phyloP scores from a whole-genome alignment of 2,888 invertebrate species.

The Polyommatus iphigenia region DNA sequence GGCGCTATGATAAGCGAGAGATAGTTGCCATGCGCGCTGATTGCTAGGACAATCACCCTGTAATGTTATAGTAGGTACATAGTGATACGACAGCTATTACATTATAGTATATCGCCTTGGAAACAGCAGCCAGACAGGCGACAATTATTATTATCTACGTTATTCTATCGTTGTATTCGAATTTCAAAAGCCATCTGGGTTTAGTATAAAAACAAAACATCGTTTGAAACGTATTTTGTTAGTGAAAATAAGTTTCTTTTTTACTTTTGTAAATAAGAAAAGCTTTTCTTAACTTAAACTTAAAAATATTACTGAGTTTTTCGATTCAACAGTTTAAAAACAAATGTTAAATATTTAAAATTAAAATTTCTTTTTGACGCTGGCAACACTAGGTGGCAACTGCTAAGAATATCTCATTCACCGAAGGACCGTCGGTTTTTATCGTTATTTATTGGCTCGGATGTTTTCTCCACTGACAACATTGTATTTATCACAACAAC shows the following conservation, averaged over 20 bases:
- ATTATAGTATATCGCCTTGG: constrained; percentile 13
- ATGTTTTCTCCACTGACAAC: constrained; percentile 29
- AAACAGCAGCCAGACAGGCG: constrained; percentile 28
- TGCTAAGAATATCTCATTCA: constrained; percentile 18
- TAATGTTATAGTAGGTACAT: not conserved
- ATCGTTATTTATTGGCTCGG: constrained; percentile 13
- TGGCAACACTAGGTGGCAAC: not conserved
- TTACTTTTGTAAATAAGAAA: not conserved
- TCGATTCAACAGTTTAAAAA: too few relatives aligned
- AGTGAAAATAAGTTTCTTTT: not conserved
- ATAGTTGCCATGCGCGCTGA: constrained; percentile 26
- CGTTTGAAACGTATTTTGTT: not conserved
- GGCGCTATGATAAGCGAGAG: not conserved
- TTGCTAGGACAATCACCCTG: constrained; percentile 31
- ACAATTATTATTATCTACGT: constrained; percentile 1
- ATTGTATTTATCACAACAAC: constrained; percentile 37
- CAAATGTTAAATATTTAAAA: not conserved
- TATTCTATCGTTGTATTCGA: not conserved
- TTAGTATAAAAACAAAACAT: not conserved
- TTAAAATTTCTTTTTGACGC: not conserved
- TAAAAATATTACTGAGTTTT: too few relatives aligned
- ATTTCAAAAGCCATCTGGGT: not conserved
- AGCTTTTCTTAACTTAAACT: not conserved
- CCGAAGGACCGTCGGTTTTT: constrained; percentile 9
- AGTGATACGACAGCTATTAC: not conserved